Conservation (phyloP, 2,797 vertebrate genomes). For the Garrulus glandarius region DNA sequence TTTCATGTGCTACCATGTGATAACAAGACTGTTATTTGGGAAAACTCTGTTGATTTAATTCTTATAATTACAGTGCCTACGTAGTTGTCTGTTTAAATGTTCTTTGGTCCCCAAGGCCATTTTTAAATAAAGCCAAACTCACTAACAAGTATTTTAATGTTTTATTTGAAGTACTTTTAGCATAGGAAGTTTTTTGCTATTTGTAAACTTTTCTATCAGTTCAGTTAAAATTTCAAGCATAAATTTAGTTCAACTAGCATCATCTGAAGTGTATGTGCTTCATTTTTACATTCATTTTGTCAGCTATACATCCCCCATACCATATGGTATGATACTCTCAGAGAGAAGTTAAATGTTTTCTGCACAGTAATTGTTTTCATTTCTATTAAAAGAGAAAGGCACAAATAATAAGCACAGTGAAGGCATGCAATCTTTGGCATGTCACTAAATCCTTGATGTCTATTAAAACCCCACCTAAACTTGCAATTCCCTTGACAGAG, state of each 20-base stretch:
- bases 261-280: conserved; percentile 51
- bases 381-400: conserved; percentile 73
- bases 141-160: background rate
- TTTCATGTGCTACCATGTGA: conserved; percentile 46
- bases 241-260: conserved; percentile 62
- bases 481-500: conserved; percentile 75
- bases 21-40: conserved; percentile 1
- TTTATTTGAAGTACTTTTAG: conserved; percentile 19
- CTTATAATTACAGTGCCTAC: background rate
- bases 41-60: background rate
- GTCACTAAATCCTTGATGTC: conserved; percentile 74
- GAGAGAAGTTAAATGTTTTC: conserved; percentile 55
- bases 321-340: conserved; percentile 41
- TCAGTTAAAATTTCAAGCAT: conserved; percentile 39
- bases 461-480: conserved; percentile 74
- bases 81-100: conserved; percentile 1
- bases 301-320: conserved; percentile 44
- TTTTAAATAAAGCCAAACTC: background rate
- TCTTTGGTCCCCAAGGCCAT: conserved; percentile 4
- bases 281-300: conserved; percentile 38
- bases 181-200: conserved; percentile 30
- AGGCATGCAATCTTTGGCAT: conserved; percentile 67
- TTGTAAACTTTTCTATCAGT: conserved; percentile 35
- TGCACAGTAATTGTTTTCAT: conserved; percentile 73
- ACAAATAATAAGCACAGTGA: conserved; percentile 68